Evolutionary conservation across 2,797 vertebrate genomes (phyloP), one percentile per base, ranked within the genome.

Genomic region (Pseudochirops corinnae): DNA sequence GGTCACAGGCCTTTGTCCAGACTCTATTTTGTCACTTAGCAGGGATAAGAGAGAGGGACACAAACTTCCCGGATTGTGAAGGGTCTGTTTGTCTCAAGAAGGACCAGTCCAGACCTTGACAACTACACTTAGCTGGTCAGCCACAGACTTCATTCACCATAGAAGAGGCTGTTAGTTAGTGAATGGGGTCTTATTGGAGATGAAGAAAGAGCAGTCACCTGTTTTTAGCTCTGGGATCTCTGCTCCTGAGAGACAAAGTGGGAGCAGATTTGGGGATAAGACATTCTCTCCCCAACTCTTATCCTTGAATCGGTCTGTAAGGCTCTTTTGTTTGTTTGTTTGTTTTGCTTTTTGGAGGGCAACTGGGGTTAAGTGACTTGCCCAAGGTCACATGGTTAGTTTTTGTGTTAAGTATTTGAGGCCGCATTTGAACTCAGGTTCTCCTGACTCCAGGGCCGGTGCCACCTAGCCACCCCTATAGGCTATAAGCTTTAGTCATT

Each of bases 1-100:
- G 90, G 53, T 90, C 67, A 92, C 53, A 90, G 82, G 94, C 97
- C 94, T 94, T 93, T 93, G 93, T 95, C 95, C 5, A 50, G 91
- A 18, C 33, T 93, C 91, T 28, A 33, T 46, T 74, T 21, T 92
- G 93, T 97, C 46, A 56, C n/a, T 97, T 91, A 97, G 92, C 93
- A 93, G 24, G 90, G 91, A 87, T 93, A 55, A 29, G 90, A 87
- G 74, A 24, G 39, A 50, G 74, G 39, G 16, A 74, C 16, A 74
- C 39, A 50, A 46, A 39, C 39, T 87, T 46, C 74, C 74, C 26
- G 39, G 21, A 26, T 12, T 46, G 39, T n/a, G 74, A 87, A 46
- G 21, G 24, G 21, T 1, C 24, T 39, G 16, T 82, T 82, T 87
- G 74, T 87, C 24, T 26, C 39, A 87, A 87, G 39, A 87, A 87